phyloP scores from a whole-genome alignment of 2,113 vertebrate species.

The Xenopus borealis region DNA sequence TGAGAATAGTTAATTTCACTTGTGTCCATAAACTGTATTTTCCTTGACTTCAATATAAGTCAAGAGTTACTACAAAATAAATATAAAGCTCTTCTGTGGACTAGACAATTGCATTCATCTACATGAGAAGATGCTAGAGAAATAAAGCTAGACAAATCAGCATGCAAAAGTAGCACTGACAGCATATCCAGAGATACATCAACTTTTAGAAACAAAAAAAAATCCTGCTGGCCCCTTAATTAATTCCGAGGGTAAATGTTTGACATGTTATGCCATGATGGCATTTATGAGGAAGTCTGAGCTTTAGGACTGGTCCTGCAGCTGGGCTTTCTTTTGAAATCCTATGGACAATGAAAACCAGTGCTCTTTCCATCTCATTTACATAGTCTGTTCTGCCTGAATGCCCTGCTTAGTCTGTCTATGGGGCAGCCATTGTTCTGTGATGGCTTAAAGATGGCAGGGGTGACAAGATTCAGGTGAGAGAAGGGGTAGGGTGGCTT shows the following conservation, averaged over 20 bases:
- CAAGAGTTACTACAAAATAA: too few species aligned
- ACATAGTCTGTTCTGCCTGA: slow-evolving; percentile 84
- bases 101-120: too few species aligned
- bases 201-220: too few species aligned
- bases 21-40: too few species aligned
- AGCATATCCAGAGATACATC: slow-evolving; percentile 13
- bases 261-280: slow-evolving; percentile 64
- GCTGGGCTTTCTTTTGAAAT: slow-evolving; percentile 76
- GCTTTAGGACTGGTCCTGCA: slow-evolving; percentile 66
- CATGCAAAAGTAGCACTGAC: too few species aligned
- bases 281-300: slow-evolving; percentile 64
- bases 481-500: slow-evolving; percentile 62
- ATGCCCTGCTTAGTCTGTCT: slow-evolving; percentile 68
- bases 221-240: slow-evolving; percentile 46
- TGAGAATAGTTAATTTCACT: too few species aligned
- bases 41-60: too few species aligned
- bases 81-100: too few species aligned
- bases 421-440: slow-evolving; percentile 72
- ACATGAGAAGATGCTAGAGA: too few species aligned
- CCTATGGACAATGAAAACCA: slow-evolving; percentile 23
- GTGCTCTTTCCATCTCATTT: slow-evolving; percentile 74
- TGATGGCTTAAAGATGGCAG: slow-evolving; percentile 72
- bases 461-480: slow-evolving; percentile 79
- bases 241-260: slow-evolving; percentile 57
- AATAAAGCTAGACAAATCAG: too few species aligned